These are phyloP conservation scores for Chamaea fasciata DNA, from an alignment of 2,113 vertebrate species.

Conservation along the genomic window DNA sequence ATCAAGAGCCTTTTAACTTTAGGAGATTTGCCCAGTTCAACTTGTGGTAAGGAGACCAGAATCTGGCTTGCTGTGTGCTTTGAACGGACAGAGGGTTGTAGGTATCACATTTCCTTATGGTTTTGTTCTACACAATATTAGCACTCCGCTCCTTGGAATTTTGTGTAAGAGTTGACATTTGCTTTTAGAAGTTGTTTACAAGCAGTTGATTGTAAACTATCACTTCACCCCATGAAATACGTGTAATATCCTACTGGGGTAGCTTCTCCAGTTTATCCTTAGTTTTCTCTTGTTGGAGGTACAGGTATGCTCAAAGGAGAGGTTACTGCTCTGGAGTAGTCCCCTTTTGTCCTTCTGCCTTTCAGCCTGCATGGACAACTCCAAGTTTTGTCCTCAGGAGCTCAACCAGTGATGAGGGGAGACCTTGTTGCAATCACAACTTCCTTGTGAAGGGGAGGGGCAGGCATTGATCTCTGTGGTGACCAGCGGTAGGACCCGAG, in stretches of 20 bases:
- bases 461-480: neutral
- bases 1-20: neutral
- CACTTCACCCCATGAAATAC: neutral
- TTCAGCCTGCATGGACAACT: neutral
- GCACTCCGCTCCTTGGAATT: neutral
- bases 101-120: neutral
- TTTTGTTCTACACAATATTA: neutral
- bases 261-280: neutral
- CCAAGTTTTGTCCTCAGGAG: neutral
- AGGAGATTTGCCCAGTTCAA: neutral
- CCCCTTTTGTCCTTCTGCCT: neutral
- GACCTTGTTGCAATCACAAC: neutral
- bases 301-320: neutral
- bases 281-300: neutral
- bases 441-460: neutral
- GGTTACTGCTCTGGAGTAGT: neutral
- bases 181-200: neutral
- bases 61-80: neutral
- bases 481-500: fast-evolving
- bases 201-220: neutral
- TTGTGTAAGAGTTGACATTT: neutral
- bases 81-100: neutral
- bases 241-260: neutral
- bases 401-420: neutral
- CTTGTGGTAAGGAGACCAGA: neutral